A percentile compares a stretch with the other conserved stretches of the same genome.
These are phyloP conservation scores for Phrynocephalus versicolor DNA, from an alignment of 2,113 vertebrate genomes.

Conservation along the genomic window DNA sequence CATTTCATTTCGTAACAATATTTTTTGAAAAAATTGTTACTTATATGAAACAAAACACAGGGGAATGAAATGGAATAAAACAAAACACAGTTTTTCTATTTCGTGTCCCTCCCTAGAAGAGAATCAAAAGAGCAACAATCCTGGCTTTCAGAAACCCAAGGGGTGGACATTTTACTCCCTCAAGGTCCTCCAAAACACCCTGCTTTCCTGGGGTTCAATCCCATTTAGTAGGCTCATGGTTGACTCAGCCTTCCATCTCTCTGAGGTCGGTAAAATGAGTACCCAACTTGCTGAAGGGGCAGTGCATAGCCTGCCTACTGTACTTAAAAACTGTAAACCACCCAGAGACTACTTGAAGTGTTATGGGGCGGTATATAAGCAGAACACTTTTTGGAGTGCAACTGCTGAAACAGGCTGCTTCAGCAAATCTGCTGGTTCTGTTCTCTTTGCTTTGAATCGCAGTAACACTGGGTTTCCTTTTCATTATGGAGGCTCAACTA, in stretches of 20 bases:
- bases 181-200: not conserved
- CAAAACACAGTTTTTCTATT: not conserved
- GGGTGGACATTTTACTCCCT: not conserved
- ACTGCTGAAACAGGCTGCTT: not conserved
- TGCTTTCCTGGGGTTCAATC: too few relatives aligned
- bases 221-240: too few relatives aligned
- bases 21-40: too few relatives aligned
- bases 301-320: too few relatives aligned
- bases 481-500: not conserved
- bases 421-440: constrained; percentile 3
- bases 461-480: not conserved
- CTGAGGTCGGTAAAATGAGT: too few relatives aligned
- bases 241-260: too few relatives aligned
- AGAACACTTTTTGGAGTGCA: not conserved
- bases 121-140: not conserved
- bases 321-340: too few relatives aligned
- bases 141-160: not conserved
- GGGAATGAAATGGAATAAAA: not conserved
- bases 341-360: too few relatives aligned
- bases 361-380: not conserved
- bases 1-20: too few relatives aligned
- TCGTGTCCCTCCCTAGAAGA: too few relatives aligned
- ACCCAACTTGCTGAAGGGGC: too few relatives aligned
- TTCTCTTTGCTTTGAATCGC: not conserved
- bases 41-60: too few relatives aligned